These are phyloP conservation scores for Gila robusta DNA, from an alignment of 2,797 vertebrate species.

Conservation along the genomic window DNA sequence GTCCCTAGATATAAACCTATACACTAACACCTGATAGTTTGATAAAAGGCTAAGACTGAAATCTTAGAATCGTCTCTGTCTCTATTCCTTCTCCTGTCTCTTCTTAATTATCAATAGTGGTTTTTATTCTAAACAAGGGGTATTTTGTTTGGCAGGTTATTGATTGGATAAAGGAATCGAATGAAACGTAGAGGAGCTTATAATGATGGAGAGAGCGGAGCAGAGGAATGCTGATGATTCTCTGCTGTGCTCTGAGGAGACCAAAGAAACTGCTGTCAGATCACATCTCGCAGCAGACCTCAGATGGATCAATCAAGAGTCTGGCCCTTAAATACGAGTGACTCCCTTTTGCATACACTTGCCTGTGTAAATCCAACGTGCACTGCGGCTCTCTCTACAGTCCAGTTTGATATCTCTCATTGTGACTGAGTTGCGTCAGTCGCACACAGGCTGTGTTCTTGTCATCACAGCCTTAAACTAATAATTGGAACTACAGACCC, in stretches of 20 bases:
- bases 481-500: neutral
- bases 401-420: constrained; percentile 40
- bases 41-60: neutral
- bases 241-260: constrained; percentile 18
- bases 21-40: neutral
- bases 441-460: neutral
- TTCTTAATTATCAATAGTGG: constrained; percentile 3
- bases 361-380: constrained; percentile 36
- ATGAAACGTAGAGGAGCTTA: constrained; percentile 50
- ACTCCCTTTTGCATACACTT: constrained; percentile 37
- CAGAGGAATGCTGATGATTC: constrained; percentile 39
- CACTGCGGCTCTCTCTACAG: constrained; percentile 17
- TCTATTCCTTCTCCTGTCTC: neutral
- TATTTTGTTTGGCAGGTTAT: constrained; percentile 26
- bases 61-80: neutral
- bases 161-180: constrained; percentile 43
- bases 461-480: constrained; percentile 12
- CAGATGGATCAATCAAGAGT: constrained; percentile 47
- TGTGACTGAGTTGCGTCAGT: constrained; percentile 18
- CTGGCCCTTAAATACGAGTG: constrained; percentile 29
- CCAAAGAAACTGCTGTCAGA: constrained; percentile 51
- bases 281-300: constrained; percentile 25
- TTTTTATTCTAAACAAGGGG: constrained; percentile 28
- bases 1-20: neutral
- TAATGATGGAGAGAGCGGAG: constrained; percentile 36